Evolutionary conservation across 2,113 vertebrate species (phyloP).

Genomic region (Mesembrinibis cayennensis): DNA sequence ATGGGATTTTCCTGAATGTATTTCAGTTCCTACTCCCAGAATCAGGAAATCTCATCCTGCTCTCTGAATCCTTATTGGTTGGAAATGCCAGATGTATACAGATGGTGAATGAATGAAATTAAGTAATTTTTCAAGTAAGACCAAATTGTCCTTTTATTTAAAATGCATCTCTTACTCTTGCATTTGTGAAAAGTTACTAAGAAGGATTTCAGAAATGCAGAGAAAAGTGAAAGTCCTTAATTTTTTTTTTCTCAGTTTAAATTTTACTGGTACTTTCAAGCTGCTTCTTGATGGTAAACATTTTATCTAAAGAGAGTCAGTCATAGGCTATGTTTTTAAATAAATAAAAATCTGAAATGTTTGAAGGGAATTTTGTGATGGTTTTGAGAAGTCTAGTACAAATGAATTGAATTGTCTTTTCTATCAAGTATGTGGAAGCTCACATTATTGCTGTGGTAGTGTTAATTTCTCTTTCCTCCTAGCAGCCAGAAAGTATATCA

Average conservation of each 20-base stretch:
- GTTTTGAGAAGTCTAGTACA: not conserved
- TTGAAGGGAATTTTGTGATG: not conserved
- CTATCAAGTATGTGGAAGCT: not conserved
- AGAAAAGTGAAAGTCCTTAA: not conserved
- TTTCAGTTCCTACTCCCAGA: not conserved
- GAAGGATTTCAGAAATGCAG: not conserved
- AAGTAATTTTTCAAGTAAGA: not conserved
- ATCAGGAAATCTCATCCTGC: not conserved
- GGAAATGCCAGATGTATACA: not conserved
- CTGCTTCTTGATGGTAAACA: not conserved
- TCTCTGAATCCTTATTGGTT: not conserved
- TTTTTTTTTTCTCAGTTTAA: not conserved
- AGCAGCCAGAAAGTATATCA: conserved; percentile 85
- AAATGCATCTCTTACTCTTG: not conserved
- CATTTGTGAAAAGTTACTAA: not conserved
- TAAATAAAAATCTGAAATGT: not conserved
- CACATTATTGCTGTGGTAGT: conserved; percentile 11
- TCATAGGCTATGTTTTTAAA: not conserved
- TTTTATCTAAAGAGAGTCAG: not conserved
- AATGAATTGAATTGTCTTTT: not conserved
- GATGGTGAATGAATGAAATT: not conserved
- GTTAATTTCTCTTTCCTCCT: conserved; percentile 54
- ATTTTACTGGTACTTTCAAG: not conserved
- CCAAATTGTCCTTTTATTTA: not conserved
- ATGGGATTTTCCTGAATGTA: not conserved